Conservation (phyloP, 2,797 vertebrate species). For the Neosilurus hyrtlii region DNA sequence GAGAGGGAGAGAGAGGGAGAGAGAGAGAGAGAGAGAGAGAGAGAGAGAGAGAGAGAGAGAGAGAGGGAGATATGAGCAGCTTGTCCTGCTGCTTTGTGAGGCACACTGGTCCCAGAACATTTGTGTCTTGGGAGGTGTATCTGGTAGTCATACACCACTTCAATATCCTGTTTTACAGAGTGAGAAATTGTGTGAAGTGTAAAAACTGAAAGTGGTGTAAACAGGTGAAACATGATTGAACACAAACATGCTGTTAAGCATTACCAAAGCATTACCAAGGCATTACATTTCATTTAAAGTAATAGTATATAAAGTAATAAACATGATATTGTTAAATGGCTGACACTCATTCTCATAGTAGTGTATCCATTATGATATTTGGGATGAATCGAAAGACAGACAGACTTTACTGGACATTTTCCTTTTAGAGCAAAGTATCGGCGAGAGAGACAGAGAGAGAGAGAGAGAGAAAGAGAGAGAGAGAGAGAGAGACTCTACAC, state of each 20-base stretch:
- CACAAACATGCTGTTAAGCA: not conserved
- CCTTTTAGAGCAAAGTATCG: too few species aligned
- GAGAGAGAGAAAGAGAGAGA: not conserved
- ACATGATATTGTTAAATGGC: not conserved
- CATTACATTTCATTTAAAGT: not conserved
- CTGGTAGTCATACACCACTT: not conserved
- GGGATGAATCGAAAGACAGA: not conserved
- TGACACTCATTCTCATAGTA: not conserved
- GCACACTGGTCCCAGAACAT: constrained; percentile 2
- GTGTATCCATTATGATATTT: not conserved
- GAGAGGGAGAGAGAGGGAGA: constrained; percentile 9
- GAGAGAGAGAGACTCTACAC: not conserved
- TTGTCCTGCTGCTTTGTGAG: not conserved
- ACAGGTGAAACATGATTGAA: not conserved
- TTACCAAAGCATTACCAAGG: not conserved
- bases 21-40: constrained; percentile 5
- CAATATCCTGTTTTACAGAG: constrained; percentile 6
- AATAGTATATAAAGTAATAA: too few species aligned
- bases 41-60: not conserved
- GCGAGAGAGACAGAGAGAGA: not conserved
- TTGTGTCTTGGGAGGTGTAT: not conserved
- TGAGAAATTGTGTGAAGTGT: constrained; percentile 1
- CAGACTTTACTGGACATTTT: too few species aligned
- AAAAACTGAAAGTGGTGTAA: not conserved
- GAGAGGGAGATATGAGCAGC: not conserved